These are phyloP conservation scores for Phalloptychus januarius DNA, from an alignment of 2,797 vertebrate genomes.

Conservation along the genomic window DNA sequence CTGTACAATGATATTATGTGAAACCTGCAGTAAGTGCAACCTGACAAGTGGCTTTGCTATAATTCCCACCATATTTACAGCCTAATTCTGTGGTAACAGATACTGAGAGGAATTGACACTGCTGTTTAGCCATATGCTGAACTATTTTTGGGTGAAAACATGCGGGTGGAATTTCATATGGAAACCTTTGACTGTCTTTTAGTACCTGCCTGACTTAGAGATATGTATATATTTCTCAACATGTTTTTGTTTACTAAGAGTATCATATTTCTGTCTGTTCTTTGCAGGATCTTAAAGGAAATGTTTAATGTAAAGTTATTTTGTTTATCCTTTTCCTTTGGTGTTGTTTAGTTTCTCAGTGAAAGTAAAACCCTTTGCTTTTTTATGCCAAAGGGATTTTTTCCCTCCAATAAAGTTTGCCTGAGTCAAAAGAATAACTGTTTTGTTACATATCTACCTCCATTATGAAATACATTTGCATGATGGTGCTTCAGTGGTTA, in stretches of 20 bases:
- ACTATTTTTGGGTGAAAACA: neutral
- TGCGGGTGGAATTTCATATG: neutral
- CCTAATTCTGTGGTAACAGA: neutral
- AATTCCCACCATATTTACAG: slow-evolving; percentile 37
- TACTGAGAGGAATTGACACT: neutral
- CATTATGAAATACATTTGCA: neutral
- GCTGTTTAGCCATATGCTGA: neutral
- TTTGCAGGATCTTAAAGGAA: neutral
- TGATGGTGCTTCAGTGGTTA: neutral
- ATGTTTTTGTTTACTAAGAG: neutral
- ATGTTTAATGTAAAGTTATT: neutral
- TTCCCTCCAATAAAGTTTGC: neutral
- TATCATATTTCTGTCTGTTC: neutral
- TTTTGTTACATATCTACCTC: neutral
- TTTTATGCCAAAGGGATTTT: neutral
- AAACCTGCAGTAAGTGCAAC: slow-evolving; percentile 54
- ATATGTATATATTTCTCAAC: neutral
- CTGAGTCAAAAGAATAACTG: neutral
- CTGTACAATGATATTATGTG: slow-evolving; percentile 38
- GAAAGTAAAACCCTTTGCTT: too few relatives aligned
- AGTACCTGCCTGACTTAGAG: neutral
- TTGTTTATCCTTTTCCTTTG: neutral
- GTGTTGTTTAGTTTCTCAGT: neutral
- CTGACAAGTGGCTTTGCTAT: slow-evolving; percentile 26
- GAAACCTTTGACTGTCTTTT: neutral